These are phyloP conservation scores for Drosophila serrata DNA, from an alignment of 1,140 invertebrate genomes.

Conservation along the genomic window DNA sequence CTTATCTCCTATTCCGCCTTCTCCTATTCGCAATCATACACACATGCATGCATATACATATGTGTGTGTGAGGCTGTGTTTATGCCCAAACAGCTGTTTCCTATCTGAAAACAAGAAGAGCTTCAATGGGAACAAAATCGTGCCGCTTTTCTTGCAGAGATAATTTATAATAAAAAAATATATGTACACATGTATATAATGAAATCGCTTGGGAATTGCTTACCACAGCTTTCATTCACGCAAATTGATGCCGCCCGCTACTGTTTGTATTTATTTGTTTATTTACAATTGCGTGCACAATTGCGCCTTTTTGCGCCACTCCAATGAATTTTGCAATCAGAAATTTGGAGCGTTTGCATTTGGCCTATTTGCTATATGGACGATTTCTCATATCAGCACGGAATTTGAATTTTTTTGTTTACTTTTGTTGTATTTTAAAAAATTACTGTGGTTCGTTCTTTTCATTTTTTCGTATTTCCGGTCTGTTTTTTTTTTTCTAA, in stretches of 20 bases:
- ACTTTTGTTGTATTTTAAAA: slow-evolving; percentile 1
- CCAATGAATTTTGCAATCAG: slow-evolving; percentile 23
- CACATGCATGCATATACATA: background rate
- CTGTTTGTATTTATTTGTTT: slow-evolving; percentile 29
- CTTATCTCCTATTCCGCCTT: slow-evolving; percentile 27
- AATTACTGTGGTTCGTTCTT: background rate
- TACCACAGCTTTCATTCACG: slow-evolving; percentile 23
- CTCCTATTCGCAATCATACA: slow-evolving; percentile 16
- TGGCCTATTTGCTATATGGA: background rate
- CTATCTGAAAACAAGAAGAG: slow-evolving; percentile 21
- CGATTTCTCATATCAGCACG: background rate
- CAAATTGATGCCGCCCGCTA: slow-evolving; percentile 27
- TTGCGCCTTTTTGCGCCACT: slow-evolving; percentile 27
- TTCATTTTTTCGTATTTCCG: background rate
- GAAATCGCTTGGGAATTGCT: slow-evolving; percentile 1
- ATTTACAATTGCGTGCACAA: slow-evolving; percentile 33
- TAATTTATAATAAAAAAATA: background rate
- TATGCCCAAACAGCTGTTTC: slow-evolving; percentile 74
- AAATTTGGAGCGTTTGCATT: slow-evolving; percentile 8
- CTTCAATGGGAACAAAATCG: slow-evolving; percentile 24
- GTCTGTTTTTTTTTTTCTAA: background rate
- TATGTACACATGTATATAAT: background rate
- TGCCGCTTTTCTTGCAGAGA: background rate
- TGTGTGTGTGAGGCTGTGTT: slow-evolving; percentile 42
- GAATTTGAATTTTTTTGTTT: background rate